phyloP scores from a whole-genome alignment of 2,113 vertebrate species.

The Sebastes schlegelii region DNA sequence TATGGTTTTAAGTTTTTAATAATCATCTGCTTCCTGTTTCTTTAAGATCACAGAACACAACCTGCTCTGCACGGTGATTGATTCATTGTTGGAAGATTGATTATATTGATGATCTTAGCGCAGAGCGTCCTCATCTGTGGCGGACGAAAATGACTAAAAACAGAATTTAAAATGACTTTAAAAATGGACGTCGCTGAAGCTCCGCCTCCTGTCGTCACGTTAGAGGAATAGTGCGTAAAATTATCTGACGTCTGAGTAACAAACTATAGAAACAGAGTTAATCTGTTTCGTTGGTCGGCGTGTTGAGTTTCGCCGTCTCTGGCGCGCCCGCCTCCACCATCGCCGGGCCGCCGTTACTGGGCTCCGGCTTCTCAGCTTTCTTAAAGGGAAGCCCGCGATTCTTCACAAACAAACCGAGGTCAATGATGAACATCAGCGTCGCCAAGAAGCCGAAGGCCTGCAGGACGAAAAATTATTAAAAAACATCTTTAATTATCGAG shows the following conservation, averaged over 20 bases:
- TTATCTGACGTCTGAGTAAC: not conserved
- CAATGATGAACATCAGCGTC: constrained; percentile 71
- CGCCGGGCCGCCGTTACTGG: accelerated
- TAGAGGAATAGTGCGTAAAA: constrained; percentile 14
- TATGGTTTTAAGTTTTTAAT: not conserved
- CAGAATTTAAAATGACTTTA: not conserved
- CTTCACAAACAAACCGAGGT: constrained; percentile 15
- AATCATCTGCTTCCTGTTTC: not conserved
- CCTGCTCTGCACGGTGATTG: not conserved
- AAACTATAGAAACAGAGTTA: not conserved
- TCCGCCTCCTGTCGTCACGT: not conserved
- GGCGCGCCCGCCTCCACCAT: accelerated
- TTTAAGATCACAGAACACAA: not conserved
- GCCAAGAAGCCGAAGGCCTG: constrained; percentile 91
- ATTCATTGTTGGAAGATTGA: not conserved
- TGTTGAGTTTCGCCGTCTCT: constrained; percentile 84
- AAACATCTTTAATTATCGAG: not conserved
- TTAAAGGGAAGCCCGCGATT: accelerated
- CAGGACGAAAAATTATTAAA: constrained; percentile 32
- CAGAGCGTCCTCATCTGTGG: not conserved
- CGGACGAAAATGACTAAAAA: not conserved
- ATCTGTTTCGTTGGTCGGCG: accelerated
- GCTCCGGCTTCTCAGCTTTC: not conserved
- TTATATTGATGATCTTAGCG: not conserved
- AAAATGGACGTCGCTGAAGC: constrained; percentile 7